Conservation (phyloP, 1,140 invertebrate species). For the Adelges cooleyi region DNA sequence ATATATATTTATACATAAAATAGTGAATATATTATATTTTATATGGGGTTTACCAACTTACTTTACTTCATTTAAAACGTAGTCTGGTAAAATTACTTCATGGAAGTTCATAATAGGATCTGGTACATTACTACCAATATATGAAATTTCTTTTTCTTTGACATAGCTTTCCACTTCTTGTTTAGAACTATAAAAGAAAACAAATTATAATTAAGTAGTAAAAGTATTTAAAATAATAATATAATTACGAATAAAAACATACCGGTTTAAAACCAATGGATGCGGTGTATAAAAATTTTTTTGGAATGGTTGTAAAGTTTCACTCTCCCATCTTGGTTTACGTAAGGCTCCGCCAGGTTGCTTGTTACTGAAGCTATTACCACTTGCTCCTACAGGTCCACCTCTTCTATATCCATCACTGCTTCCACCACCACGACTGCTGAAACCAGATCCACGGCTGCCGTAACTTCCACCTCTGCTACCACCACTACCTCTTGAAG, state of each 20-base stretch:
- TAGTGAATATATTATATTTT: background rate
- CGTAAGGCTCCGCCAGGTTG: conserved; percentile 61
- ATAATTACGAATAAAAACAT: conserved; percentile 21
- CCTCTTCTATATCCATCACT: conserved; percentile 29
- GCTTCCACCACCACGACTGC: conserved; percentile 28
- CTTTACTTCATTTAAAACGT: conserved; percentile 62
- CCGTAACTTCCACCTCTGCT: conserved; percentile 26
- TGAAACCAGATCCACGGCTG: conserved; percentile 2
- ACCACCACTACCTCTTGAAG: conserved; percentile 20
- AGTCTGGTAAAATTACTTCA: conserved; percentile 78
- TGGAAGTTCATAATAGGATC: conserved; percentile 78
- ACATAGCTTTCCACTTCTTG: conserved; percentile 65
- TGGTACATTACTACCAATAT: conserved; percentile 69
- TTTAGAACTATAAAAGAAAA: conserved; percentile 36
- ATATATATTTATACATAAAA: background rate
- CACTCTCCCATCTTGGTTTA: conserved; percentile 74
- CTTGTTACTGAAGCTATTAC: conserved; percentile 37
- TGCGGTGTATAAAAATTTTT: conserved; percentile 89
- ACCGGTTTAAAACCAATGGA: conserved; percentile 56
- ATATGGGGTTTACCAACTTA: conserved; percentile 40
- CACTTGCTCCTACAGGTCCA: conserved; percentile 32
- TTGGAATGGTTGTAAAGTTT: conserved; percentile 63
- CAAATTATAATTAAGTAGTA: background rate
- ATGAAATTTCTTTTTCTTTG: conserved; percentile 68
- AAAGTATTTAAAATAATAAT: background rate